Evolutionary conservation across 2,797 vertebrate genomes (phyloP).

Genomic region (Odontamblyopus lacepedii): DNA sequence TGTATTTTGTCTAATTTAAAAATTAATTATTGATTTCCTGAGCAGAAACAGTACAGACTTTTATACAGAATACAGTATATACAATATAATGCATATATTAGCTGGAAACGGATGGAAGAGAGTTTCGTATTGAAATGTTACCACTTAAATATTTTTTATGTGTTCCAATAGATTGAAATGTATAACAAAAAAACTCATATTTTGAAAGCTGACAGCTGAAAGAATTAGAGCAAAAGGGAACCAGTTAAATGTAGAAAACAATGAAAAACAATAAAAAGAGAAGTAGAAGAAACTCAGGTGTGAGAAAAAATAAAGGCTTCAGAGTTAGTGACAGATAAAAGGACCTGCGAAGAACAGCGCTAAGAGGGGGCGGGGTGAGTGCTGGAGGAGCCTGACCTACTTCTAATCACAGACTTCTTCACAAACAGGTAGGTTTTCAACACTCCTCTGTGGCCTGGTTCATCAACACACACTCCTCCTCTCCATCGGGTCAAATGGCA

Average conservation of each 20-base stretch:
- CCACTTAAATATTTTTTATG: constrained; percentile 1
- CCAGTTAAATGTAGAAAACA: not conserved
- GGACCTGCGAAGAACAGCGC: constrained; percentile 13
- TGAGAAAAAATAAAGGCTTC: constrained; percentile 17
- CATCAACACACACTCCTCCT: constrained; percentile 50
- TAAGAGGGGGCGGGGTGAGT: constrained; percentile 6
- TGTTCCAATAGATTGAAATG: constrained; percentile 22
- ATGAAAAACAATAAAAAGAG: constrained; percentile 16
- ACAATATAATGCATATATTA: not conserved
- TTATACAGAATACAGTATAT: not conserved
- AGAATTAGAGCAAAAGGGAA: constrained; percentile 3
- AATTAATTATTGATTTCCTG: too few species aligned
- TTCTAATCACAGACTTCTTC: constrained; percentile 44
- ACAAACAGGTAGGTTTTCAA: constrained; percentile 42
- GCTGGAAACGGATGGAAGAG: not conserved
- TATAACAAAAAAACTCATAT: constrained; percentile 19
- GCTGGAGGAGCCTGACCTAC: constrained; percentile 52
- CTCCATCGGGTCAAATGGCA: constrained; percentile 32
- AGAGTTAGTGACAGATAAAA: constrained; percentile 21
- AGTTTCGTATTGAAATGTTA: not conserved
- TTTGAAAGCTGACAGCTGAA: constrained; percentile 11
- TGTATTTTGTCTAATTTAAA: too few species aligned
- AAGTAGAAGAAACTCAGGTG: constrained; percentile 1
- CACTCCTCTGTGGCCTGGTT: constrained; percentile 37
- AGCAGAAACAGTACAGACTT: too few species aligned